phyloP scores from a whole-genome alignment of 2,888 invertebrate genomes.

The Callyntrura sp. region DNA sequence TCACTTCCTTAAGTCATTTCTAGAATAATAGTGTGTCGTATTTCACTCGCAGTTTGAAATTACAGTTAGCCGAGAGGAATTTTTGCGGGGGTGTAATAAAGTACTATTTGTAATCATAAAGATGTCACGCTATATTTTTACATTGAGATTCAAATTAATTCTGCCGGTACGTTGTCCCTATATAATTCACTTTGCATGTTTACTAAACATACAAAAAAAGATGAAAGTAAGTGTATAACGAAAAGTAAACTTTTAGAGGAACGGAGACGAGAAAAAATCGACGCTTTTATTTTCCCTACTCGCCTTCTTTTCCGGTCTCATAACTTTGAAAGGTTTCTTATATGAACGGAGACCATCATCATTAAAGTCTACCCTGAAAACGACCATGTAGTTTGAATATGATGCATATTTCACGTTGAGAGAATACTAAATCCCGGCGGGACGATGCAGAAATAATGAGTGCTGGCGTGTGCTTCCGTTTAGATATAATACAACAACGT shows the following conservation, averaged over 20 bases:
- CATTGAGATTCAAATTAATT: too few species aligned
- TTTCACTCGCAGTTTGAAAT: too few species aligned
- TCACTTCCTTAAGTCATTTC: too few species aligned
- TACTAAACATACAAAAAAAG: too few species aligned
- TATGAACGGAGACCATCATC: background rate
- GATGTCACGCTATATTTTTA: too few species aligned
- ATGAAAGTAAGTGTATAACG: too few species aligned
- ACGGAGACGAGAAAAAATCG: background rate
- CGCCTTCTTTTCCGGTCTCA: conserved; percentile 3
- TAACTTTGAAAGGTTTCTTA: conserved; percentile 25
- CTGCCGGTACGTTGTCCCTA: too few species aligned
- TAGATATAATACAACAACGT: background rate
- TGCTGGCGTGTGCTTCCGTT: background rate
- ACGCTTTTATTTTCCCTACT: conserved; percentile 42
- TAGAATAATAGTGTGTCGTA: too few species aligned
- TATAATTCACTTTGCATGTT: too few species aligned
- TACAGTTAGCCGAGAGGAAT: too few species aligned
- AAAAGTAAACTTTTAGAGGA: background rate
- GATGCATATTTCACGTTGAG: background rate
- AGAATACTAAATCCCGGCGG: conserved; percentile 28
- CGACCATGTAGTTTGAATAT: background rate
- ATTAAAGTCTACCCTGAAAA: conserved; percentile 17
- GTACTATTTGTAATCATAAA: too few species aligned
- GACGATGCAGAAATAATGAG: conserved; percentile 56
- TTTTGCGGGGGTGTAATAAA: too few species aligned